phyloP scores from a whole-genome alignment of 2,888 invertebrate genomes.

The Disparrhopalites patrizii region DNA sequence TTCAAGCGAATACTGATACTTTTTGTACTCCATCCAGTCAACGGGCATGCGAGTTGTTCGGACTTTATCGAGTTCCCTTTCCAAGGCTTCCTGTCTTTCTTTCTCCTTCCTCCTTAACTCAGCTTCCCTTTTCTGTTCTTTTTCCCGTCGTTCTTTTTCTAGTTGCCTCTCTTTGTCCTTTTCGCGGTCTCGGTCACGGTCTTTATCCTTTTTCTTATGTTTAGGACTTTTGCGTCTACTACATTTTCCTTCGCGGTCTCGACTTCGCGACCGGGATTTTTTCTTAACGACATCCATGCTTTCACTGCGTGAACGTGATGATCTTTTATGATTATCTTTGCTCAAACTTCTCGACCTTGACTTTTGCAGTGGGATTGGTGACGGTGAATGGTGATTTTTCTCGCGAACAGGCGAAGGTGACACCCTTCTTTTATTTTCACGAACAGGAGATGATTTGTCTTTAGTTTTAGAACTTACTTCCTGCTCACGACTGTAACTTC shows the following conservation, averaged over 20 bases:
- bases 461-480: not conserved
- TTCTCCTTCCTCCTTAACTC: slow-evolving; percentile 34
- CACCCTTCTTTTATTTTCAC: slow-evolving; percentile 19
- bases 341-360: slow-evolving; percentile 32
- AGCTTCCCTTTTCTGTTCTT: slow-evolving; percentile 27
- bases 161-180: slow-evolving; percentile 32
- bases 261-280: not conserved
- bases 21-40: slow-evolving; percentile 45
- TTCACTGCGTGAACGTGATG: slow-evolving; percentile 15
- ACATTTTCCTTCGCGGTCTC: slow-evolving; percentile 13
- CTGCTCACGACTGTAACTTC: slow-evolving; percentile 5
- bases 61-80: slow-evolving; percentile 42
- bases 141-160: slow-evolving; percentile 29
- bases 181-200: slow-evolving; percentile 29
- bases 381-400: not conserved
- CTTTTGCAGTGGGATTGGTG: slow-evolving; percentile 2
- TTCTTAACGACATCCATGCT: slow-evolving; percentile 23
- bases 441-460: not conserved
- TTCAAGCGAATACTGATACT: slow-evolving; percentile 36
- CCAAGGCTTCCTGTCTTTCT: slow-evolving; percentile 30
- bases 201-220: slow-evolving; percentile 19
- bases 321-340: slow-evolving; percentile 13
- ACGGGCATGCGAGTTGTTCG: slow-evolving; percentile 41
- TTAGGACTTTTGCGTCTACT: slow-evolving; percentile 14
- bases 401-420: slow-evolving; percentile 11